Evolutionary conservation across 2,113 vertebrate species (phyloP).

Genomic region (Anhinga rufa): DNA sequence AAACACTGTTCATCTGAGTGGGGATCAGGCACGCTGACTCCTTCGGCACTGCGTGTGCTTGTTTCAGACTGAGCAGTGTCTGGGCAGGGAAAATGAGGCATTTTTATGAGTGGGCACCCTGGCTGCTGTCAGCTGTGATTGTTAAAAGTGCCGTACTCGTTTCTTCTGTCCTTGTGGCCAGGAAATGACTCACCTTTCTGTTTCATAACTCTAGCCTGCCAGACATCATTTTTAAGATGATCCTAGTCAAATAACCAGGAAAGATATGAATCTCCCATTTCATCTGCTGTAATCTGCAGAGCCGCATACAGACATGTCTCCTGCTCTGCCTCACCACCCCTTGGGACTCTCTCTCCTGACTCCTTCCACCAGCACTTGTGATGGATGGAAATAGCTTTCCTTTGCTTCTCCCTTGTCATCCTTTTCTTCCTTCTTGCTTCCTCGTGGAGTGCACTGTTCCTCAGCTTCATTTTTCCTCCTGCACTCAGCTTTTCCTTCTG

Average conservation of each 20-base stretch:
- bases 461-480: neutral
- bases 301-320: neutral
- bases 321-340: neutral
- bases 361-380: neutral
- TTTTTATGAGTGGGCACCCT: neutral
- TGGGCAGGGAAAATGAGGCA: neutral
- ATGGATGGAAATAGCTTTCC: neutral
- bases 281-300: neutral
- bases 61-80: rapidly evolving
- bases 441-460: neutral
- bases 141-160: neutral
- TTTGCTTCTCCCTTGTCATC: neutral
- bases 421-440: neutral
- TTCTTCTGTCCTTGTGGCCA: neutral
- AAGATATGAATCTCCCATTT: neutral
- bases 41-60: rapidly evolving
- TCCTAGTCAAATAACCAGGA: neutral
- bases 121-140: neutral
- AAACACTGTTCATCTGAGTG: neutral
- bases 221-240: neutral
- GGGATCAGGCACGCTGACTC: neutral
- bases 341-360: neutral
- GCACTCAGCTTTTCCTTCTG: neutral
- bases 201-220: neutral
- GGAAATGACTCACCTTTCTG: neutral